Evolutionary conservation across 2,888 invertebrate genomes (phyloP).

Genomic region (Luffia ferchaultella): DNA sequence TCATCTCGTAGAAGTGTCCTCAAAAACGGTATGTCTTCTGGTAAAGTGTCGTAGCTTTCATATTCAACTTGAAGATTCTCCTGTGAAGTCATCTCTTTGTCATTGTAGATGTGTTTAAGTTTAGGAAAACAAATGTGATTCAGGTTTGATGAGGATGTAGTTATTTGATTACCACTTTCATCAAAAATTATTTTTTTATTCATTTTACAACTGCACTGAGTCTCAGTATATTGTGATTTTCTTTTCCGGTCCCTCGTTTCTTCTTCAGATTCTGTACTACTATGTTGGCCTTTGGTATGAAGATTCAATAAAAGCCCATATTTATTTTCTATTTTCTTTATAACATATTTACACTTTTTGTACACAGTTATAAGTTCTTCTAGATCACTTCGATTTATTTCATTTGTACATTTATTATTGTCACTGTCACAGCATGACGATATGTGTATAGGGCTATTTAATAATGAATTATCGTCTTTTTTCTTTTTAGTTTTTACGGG

Average conservation of each 20-base stretch:
- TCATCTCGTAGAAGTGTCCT: slow-evolving; percentile 28
- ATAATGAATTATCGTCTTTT: too few species aligned
- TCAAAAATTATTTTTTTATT: slow-evolving; percentile 47
- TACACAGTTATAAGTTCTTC: slow-evolving; percentile 38
- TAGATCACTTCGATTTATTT: slow-evolving; percentile 29
- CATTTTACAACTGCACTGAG: slow-evolving; percentile 30
- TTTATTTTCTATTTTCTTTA: slow-evolving; percentile 41
- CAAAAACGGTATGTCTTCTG: slow-evolving; percentile 31
- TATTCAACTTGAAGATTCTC: slow-evolving; percentile 31
- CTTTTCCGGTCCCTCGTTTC: slow-evolving; percentile 12
- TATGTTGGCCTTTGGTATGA: slow-evolving; percentile 6
- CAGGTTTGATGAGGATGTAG: slow-evolving; percentile 19
- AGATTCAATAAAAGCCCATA: slow-evolving; percentile 45
- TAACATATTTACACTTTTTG: slow-evolving; percentile 37
- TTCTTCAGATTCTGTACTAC: slow-evolving; percentile 10
- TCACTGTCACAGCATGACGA: too few species aligned
- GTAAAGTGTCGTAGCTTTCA: slow-evolving; percentile 24
- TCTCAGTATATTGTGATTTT: slow-evolving; percentile 11
- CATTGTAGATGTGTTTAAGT: slow-evolving; percentile 13
- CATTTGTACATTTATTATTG: neutral
- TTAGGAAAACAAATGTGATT: slow-evolving; percentile 38
- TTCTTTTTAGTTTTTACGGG: too few species aligned
- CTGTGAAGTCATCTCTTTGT: slow-evolving; percentile 3
- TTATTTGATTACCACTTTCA: slow-evolving; percentile 37
- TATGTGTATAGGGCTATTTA: too few species aligned